These are phyloP conservation scores for Basileuterus tristriatus DNA, from an alignment of 2,797 vertebrate genomes.

Conservation along the genomic window DNA sequence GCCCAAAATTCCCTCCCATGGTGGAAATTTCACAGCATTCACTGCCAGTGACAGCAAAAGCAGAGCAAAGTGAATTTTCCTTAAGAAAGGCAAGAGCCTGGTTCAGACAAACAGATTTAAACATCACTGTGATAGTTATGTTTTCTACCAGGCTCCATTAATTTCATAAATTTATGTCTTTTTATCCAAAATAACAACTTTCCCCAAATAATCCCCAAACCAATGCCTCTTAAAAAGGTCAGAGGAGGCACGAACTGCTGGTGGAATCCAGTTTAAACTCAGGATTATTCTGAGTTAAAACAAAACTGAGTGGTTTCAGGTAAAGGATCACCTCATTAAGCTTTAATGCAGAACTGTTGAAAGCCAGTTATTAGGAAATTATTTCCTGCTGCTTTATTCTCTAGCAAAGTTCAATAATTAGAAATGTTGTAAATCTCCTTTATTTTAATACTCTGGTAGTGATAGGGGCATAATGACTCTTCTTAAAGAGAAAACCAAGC, in stretches of 20 bases:
- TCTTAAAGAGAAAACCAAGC: neutral
- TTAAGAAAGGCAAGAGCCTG: neutral
- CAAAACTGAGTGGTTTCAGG: slow-evolving; percentile 23
- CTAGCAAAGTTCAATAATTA: slow-evolving; percentile 66
- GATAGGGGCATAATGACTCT: neutral
- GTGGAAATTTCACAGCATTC: neutral
- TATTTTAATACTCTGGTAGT: neutral
- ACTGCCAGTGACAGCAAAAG: neutral
- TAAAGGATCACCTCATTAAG: slow-evolving; percentile 70
- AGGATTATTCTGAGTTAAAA: slow-evolving; percentile 44
- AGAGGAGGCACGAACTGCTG: neutral
- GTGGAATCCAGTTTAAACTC: neutral
- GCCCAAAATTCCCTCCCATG: neutral
- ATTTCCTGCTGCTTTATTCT: slow-evolving; percentile 75
- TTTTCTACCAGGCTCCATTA: neutral
- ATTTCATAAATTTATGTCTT: neutral
- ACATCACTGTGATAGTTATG: neutral
- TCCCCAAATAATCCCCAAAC: neutral
- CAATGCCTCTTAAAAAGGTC: neutral
- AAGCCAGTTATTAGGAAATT: slow-evolving; percentile 68
- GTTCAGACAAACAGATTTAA: neutral
- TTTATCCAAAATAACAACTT: neutral
- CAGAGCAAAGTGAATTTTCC: neutral
- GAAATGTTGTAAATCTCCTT: slow-evolving; percentile 62
- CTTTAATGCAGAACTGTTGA: slow-evolving; percentile 63